Evolutionary conservation across 2,113 vertebrate genomes (phyloP), one percentile per base, ranked within the genome.

Genomic region (Cichladusa arquata): DNA sequence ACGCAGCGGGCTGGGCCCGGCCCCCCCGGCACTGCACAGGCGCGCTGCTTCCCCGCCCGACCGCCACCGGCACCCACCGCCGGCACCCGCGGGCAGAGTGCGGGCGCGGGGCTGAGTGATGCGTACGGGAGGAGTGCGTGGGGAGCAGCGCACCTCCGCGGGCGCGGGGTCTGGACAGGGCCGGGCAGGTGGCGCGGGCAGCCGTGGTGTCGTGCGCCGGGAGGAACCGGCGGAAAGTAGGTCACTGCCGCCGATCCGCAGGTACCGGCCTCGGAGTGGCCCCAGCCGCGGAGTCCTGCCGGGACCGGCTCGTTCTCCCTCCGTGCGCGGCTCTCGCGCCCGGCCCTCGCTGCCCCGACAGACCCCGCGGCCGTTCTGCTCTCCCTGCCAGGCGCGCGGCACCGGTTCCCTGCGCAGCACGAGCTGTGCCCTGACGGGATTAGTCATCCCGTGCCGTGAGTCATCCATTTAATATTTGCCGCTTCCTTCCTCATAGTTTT

Each of bases 201-300:
- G 47, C 72, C 58, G 56, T 54, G 28, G 51, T 44, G 48, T 26
- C 25, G 20, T 12, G 28, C 19, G 12, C 47, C 58, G 50, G 54
- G 77, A 72, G 70, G 57, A 26, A 66, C 36, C 53, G 53, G 48
- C 19, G 91, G 97, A 98, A 98, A 98, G 98, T 98, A 98, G 98
- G 98, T 98, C 98, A 98, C 90, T 92, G 97, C 92, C 58, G 96
- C 86, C 97, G 98, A 96, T 97, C 96, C 94, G 96, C 95, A 93
- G 91, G 95, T 95, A 83, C 97, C 96, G 96, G 94, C 95, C 53
- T 83, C 93, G 92, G 86, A 38, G 22, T 15, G 83, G 42, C 7
- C 24, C 24, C 58, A n/a, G 12, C 70, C 6, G 19, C 44, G 50
- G 13, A 11, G 60, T 18, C 18, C 40, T 12, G 22, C 38, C 25